These are phyloP conservation scores for Acleris laterana DNA, from an alignment of 2,888 invertebrate species.

Conservation along the genomic window DNA sequence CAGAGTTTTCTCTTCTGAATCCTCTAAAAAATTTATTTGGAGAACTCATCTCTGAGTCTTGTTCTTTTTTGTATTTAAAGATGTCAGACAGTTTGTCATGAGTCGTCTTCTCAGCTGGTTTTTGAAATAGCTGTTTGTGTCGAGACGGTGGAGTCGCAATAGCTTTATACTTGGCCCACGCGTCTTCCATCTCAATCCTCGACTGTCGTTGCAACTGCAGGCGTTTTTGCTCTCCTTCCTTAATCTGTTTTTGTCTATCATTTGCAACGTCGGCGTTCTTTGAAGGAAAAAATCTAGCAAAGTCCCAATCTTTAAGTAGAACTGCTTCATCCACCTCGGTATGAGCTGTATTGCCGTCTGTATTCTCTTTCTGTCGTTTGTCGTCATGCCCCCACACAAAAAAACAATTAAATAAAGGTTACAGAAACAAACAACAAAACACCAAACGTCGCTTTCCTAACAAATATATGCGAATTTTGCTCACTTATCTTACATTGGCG, in stretches of 20 bases:
- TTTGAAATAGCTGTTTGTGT: conserved; percentile 69
- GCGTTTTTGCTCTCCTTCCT: conserved; percentile 71
- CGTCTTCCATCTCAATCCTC: conserved; percentile 77
- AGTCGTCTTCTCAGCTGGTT: conserved; percentile 67
- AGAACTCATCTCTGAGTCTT: conserved; percentile 89
- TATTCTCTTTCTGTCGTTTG: conserved; percentile 74
- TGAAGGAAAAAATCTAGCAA: conserved; percentile 91
- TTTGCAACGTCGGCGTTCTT: conserved; percentile 66
- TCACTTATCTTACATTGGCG: conserved; percentile 83
- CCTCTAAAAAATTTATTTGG: conserved; percentile 90
- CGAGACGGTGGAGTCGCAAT: conserved; percentile 73
- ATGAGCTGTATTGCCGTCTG: conserved; percentile 69
- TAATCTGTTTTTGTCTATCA: conserved; percentile 65
- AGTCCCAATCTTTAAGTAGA: conserved; percentile 94
- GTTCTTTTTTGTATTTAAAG: conserved; percentile 86
- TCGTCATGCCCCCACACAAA: conserved; percentile 74
- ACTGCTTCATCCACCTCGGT: conserved; percentile 90
- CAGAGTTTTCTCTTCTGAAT: conserved; percentile 93
- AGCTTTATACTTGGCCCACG: conserved; percentile 74
- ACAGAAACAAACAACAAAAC: conserved; percentile 48
- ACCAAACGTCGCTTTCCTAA: conserved; percentile 43
- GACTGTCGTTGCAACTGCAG: conserved; percentile 75
- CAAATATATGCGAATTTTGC: conserved; percentile 49
- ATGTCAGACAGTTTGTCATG: conserved; percentile 78
- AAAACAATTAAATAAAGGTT: conserved; percentile 71